Base-by-base conservation (phyloP, 2,113 vertebrate genomes). In the Thymallus thymallus region DNA sequence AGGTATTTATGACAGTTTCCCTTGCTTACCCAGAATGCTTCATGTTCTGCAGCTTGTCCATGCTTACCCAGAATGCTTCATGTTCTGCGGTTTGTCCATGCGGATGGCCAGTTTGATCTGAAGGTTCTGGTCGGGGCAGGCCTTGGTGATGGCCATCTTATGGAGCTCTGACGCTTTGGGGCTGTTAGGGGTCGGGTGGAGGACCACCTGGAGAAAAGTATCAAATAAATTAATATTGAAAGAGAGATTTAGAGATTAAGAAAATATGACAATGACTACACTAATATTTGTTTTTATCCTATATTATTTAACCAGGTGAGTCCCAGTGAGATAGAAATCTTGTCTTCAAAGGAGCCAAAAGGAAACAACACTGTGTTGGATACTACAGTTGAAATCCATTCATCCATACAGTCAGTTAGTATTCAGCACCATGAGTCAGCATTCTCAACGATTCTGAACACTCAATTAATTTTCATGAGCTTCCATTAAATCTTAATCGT, bases 71-170 rank as follows among this genome's bases (percentile, higher is more conserved):
- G 95, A 99, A 90, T 99, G 97, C 81, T 99, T 99, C 97, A 99
- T 98, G 89, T 99, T 99, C 89, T 99, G 97, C 69, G 98, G 97
- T 83, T 99, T 99, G 91, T 99, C 98, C 98, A 99, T 99, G 84
- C 98, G 93, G 74, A 99, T 95, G 0, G 97, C 98, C 83, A 99
- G 95, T 88, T 99, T 98, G 91, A 99, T 99, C 93, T 93, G 97
- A 79, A 99, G 93, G 82, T 99, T 96, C 81, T 98, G 98, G 92
- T 99, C 98, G 0, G 96, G 95, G 82, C 98, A 98, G 73, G 98
- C 98, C 93, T 99, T 99, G 68, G 97, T 98, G 85, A 99, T 94
- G 7, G 95, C 88, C 98, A 99, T 99, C 93, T 99, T 99, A 84
- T 99, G 98, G 88, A 95, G 97, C 76, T 99, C 98, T 6, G 97